Evolutionary conservation across 2,113 vertebrate species (phyloP).

Genomic region (Gnathonemus echidnorhynchus): DNA sequence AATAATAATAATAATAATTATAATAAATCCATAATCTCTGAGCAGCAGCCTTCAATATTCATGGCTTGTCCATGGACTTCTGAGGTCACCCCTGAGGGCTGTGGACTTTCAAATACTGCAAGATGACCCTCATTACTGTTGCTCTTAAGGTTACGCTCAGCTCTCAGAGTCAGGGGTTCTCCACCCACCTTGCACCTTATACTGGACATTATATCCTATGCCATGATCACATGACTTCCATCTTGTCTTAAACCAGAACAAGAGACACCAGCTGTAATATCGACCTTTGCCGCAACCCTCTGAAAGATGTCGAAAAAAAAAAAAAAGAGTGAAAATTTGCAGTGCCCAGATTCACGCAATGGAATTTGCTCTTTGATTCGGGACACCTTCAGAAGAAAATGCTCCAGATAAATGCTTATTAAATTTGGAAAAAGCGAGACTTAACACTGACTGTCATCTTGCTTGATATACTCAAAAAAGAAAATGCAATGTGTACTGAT

Average conservation of each 20-base stretch:
- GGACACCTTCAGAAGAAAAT: background rate
- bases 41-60: conserved; percentile 5
- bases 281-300: background rate
- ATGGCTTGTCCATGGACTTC: background rate
- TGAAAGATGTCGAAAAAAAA: background rate
- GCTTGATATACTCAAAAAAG: background rate
- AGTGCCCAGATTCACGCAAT: background rate
- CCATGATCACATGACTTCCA: conserved; percentile 1
- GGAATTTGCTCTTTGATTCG: background rate
- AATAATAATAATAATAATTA: background rate
- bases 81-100: conserved; percentile 5
- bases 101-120: background rate
- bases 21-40: background rate
- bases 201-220: background rate
- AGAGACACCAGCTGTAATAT: background rate
- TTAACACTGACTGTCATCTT: background rate
- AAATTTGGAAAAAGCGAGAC: background rate
- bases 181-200: background rate
- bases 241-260: conserved; percentile 5
- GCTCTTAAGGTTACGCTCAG: background rate
- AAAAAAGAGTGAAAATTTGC: background rate
- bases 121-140: conserved; percentile 19
- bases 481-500: background rate
- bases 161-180: background rate
- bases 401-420: background rate